Evolutionary conservation across 2,797 vertebrate species (phyloP), one percentile per base, ranked within the genome.

Genomic region (Cichlasoma orientale): DNA sequence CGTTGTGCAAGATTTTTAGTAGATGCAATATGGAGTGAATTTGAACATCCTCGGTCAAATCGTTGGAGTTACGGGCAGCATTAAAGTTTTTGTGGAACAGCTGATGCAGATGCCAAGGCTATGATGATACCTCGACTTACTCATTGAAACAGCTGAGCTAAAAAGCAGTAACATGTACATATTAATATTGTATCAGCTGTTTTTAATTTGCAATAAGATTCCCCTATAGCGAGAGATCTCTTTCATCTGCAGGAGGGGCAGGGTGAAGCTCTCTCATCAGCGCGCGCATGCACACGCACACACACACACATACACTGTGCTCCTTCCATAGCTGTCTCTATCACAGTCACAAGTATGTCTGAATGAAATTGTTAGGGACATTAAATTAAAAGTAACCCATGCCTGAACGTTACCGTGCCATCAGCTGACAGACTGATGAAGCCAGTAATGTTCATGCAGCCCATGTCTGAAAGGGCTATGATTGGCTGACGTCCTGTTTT

Each of bases 401-500:
- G 25, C 16, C 61, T 29, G 3, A 66, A 66, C 47, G 38, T 0
- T 9, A 27, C 2, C 19, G 50, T 68, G 63, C 41, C 3, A 50
- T 47, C 41, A 66, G 23, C 21, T 1, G 1, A 19, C 9, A 27
- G 41, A 41, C 41, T 50, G 25, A 44, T 68, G 10, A 68, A 50
- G 41, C 10, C 25, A n/a, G 61, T 27, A 47, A 27, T 27, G 61
- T 47, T 66, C 7, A 19, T 1, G 9, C 41, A 47, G 29, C 18
- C 63, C 1, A 0, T 50, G 44, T 52, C 44, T 31, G 44, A 50
- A 68, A 68, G 18, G 18, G 6, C 50, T 29, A 50, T 19, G 47
- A 8, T 52, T 72, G 11, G 13, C 54, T 71, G 66, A 72, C 57
- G 59, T 70, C 57, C 19, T 83, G 69, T 72, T 71, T 59, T 66